Evolutionary conservation across 2,797 vertebrate species (phyloP).

Genomic region (Leptodactylus fallax): DNA sequence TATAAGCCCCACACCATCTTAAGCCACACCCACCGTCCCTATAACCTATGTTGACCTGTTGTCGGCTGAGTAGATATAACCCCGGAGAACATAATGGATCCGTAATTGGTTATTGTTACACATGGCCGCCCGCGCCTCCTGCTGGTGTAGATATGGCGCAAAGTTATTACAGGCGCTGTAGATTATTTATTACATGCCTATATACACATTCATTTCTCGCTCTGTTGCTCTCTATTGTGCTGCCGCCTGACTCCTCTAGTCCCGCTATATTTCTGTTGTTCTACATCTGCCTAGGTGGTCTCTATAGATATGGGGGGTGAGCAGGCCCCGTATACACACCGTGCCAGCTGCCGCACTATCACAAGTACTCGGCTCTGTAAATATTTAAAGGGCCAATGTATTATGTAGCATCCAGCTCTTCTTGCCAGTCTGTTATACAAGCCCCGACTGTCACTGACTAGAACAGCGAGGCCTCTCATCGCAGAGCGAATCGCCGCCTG

Average conservation of each 20-base stretch:
- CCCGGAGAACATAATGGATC: background rate
- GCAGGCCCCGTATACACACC: background rate
- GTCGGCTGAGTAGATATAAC: background rate
- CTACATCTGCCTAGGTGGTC: background rate
- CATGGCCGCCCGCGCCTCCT: background rate
- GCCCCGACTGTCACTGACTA: background rate
- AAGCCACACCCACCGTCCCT: too few relatives aligned
- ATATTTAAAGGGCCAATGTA: background rate
- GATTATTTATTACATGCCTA: background rate
- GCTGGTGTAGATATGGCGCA: background rate
- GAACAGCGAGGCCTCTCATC: background rate
- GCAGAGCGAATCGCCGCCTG: background rate
- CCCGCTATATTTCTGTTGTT: background rate
- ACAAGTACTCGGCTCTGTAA: background rate
- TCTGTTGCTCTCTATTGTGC: background rate
- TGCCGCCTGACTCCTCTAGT: background rate
- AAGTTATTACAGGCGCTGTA: background rate
- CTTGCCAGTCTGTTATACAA: background rate
- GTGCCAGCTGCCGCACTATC: background rate
- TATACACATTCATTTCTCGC: background rate
- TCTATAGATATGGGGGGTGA: background rate
- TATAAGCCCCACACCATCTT: too few relatives aligned
- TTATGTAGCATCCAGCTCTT: background rate
- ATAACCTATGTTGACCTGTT: too few relatives aligned
- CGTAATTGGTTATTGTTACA: background rate